These are phyloP conservation scores for Ia io DNA, from an alignment of 2,113 vertebrate species.

Conservation along the genomic window DNA sequence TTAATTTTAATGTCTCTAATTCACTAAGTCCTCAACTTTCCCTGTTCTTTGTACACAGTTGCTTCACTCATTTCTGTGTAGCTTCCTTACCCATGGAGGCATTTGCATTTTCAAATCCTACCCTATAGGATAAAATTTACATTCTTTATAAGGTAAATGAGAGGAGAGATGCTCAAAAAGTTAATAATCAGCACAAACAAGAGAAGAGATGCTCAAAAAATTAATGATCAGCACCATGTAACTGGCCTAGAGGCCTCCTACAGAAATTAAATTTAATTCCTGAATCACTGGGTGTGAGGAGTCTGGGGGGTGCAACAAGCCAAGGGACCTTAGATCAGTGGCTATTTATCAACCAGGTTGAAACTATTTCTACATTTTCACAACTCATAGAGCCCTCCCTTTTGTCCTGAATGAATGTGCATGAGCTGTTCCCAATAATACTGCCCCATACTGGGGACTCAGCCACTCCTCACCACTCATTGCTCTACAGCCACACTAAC, in stretches of 20 bases:
- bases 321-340: background rate
- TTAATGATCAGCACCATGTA: background rate
- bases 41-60: background rate
- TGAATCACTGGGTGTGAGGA: background rate
- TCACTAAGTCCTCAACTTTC: background rate
- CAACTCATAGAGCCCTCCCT: background rate
- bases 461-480: background rate
- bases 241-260: background rate
- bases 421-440: background rate
- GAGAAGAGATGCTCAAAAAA: background rate
- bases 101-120: background rate
- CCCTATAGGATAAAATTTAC: background rate
- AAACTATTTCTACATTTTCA: background rate
- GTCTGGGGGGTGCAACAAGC: background rate
- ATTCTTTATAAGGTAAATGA: background rate
- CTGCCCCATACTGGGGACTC: background rate
- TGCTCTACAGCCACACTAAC: background rate
- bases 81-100: background rate
- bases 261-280: background rate
- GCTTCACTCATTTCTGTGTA: background rate
- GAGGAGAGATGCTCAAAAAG: background rate
- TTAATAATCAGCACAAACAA: background rate
- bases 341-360: background rate
- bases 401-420: background rate
- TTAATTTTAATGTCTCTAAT: background rate